phyloP scores from a whole-genome alignment of 2,113 vertebrate genomes.

The Chloebia gouldiae region DNA sequence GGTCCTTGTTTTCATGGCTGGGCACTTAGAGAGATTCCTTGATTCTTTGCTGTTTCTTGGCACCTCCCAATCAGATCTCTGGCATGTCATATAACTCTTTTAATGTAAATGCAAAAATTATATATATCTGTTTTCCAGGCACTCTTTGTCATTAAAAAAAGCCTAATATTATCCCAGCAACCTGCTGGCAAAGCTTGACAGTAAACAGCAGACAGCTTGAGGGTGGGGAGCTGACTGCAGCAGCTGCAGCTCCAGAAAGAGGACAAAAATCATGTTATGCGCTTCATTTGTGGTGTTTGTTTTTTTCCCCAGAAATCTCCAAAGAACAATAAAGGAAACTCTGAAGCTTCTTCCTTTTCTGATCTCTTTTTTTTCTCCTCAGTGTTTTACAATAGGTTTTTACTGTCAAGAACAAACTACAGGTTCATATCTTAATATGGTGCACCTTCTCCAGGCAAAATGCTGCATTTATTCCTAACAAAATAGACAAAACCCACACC shows the following conservation, averaged over 20 bases:
- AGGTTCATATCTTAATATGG: neutral
- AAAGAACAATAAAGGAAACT: neutral
- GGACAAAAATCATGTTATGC: neutral
- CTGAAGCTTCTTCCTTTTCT: neutral
- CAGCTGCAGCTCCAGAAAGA: conserved; percentile 16
- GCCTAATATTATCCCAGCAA: neutral
- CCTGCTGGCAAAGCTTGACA: neutral
- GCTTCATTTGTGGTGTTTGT: neutral
- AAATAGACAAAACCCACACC: neutral
- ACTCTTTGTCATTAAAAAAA: neutral
- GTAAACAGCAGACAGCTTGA: neutral
- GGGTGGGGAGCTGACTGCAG: neutral
- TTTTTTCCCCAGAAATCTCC: neutral
- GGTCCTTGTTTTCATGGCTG: neutral
- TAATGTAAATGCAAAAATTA: neutral
- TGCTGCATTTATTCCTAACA: neutral
- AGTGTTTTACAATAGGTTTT: neutral
- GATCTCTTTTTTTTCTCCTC: neutral
- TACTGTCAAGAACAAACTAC: neutral
- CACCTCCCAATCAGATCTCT: neutral
- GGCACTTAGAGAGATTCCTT: neutral
- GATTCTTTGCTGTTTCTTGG: neutral
- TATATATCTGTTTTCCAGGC: neutral
- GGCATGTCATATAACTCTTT: neutral
- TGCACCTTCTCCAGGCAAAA: neutral